phyloP scores from a whole-genome alignment of 2,113 vertebrate genomes.

The Clarias gariepinus region DNA sequence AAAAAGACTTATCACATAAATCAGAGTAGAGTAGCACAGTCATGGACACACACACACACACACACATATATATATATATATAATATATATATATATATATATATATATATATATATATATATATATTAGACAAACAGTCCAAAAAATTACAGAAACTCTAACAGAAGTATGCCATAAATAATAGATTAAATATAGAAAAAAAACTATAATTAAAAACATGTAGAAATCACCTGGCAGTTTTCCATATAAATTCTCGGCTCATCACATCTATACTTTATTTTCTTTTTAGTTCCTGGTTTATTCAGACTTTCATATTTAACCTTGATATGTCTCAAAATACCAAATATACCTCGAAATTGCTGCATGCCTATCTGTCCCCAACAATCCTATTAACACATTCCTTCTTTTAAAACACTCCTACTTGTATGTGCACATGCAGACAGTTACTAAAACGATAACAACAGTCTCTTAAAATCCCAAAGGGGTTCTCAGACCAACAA shows the following conservation, averaged over 20 bases:
- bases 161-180: background rate
- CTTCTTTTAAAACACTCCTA: constrained; percentile 36
- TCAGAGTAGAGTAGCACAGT: constrained; percentile 5
- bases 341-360: background rate
- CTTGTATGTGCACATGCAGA: background rate
- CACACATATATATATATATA: background rate
- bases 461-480: constrained; percentile 1
- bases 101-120: too few relatives aligned
- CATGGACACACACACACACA: constrained; percentile 29
- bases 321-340: background rate
- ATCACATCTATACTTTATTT: background rate
- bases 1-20: constrained; percentile 25
- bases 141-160: constrained; percentile 2
- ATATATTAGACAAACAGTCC: too few relatives aligned
- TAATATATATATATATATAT: too few relatives aligned
- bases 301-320: background rate
- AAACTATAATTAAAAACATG: background rate
- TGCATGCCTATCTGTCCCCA: constrained; percentile 9
- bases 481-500: constrained; percentile 8
- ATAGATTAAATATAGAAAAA: background rate
- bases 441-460: background rate
- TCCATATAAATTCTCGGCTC: background rate
- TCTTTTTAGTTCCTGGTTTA: background rate
- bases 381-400: constrained; percentile 33
- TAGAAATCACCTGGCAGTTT: too few relatives aligned